Evolutionary conservation across 2,797 vertebrate genomes (phyloP), one percentile per base, ranked within the genome.

Genomic region (Lutjanus argentimaculatus): DNA sequence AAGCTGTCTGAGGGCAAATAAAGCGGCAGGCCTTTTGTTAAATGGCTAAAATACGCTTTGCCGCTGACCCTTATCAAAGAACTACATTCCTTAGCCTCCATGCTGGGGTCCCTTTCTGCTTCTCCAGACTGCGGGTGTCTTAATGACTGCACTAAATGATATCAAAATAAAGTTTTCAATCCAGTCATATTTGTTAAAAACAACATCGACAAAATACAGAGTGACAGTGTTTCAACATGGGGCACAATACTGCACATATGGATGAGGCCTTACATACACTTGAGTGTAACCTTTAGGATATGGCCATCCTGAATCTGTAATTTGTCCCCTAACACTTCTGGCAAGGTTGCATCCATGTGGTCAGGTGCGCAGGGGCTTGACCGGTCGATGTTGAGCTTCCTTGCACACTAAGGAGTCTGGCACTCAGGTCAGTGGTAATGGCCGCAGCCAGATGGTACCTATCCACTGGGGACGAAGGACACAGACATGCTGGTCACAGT

Each of bases 291-390:
- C 89, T 93, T 84, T 83, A 89, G 77, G 76, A 85, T 83, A 55
- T 66, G 57, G 52, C 46, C 67, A 86, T 89, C 70, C 81, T 86
- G 94, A 93, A 94, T 95, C 67, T 89, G 90, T 95, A 93, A 94
- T 94, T 89, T 93, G 95, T 95, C 95, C 94, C 93, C 91, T 86
- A 93, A 95, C 93, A 94, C 90, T 92, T 87, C 82, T 91, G 87
- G 93, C 94, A 96, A 96, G 94, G 95, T 96, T 96, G 95, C 82
- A 71, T 93, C 92, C 93, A 95, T 94, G 93, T 92, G 93, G 91
- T 94, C 89, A 94, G 94, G 92, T 95, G 93, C 79, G 86, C 67
- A 74, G 87, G 92, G 94, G 90, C 91, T 91, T 94, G 93, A 95
- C 93, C 94, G 85, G 90, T 89, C 86, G 90, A 93, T 96, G 95